Base-by-base conservation (phyloP, 2,888 invertebrate species). In the Scaptomyza reducta region DNA sequence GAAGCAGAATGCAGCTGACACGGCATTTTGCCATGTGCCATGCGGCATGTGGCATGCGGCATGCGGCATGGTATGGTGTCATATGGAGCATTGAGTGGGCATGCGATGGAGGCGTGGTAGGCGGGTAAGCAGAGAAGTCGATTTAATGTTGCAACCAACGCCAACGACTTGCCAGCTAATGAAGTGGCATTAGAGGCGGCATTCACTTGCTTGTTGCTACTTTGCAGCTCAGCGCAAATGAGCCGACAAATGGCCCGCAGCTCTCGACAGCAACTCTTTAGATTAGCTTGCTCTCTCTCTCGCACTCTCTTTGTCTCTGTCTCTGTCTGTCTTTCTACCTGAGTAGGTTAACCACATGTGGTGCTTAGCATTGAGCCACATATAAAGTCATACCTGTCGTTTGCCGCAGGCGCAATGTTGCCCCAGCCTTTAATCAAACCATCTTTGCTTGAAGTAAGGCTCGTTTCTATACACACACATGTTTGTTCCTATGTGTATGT, bases 131-230 rank as follows among this genome's bases (percentile, higher is more conserved):
- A 35, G 13, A 35, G 35, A n/a, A 38, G 40, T 40, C 40, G 35
- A 57, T 69, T 56, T 69, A 69, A 59, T 53, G 42, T 33, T 40
- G 67, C 67, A 56, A 59, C 18, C 58, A 16, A 40, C 51, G 49
- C 29, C 64, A 55, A 47, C 59, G 53, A 60, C 74, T 70, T 78
- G 79, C 38, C 70, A 75, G 83, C 86, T 82, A 82, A 82, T 82
- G 77, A 79, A 79, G 79, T 74, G 68, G 74, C 79, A 70, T 76
- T 76, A 70, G 67, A 53, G 54, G 57, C 33, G 16, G 46, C 60
- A 65, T 58, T 58, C 51, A 41, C 46, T 16, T 31, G 50, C 53
- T 62, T 33, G 58, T 59, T 64, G 55, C 68, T 57, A 64, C 72
- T 69, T 69, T 64, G 59, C 74, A 62, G 63, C 62, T 71, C 60